These are phyloP conservation scores for Agonopterix arenella DNA, from an alignment of 2,888 invertebrate genomes.

Conservation along the genomic window DNA sequence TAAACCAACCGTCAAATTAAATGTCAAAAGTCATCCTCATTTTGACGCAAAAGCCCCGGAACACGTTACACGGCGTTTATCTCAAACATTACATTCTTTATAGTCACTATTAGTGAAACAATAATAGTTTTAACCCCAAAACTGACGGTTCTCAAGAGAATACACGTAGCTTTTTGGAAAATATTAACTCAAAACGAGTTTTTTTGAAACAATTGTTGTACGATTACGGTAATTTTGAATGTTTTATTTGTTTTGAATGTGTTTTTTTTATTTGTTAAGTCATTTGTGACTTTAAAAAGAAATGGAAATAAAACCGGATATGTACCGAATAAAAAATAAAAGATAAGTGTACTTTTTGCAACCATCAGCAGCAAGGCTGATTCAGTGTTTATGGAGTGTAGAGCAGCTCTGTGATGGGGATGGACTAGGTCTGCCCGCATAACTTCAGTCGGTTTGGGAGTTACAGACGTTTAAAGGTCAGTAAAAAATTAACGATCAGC, in stretches of 20 bases:
- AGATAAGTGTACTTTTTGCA: too few relatives aligned
- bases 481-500: too few relatives aligned
- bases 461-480: too few relatives aligned
- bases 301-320: too few relatives aligned
- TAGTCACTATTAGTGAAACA: constrained; percentile 27
- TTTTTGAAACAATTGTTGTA: constrained; percentile 1
- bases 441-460: too few relatives aligned
- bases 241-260: constrained; percentile 1
- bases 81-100: constrained; percentile 21
- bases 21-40: constrained; percentile 37
- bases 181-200: constrained; percentile 14
- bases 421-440: too few relatives aligned
- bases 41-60: constrained; percentile 32
- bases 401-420: too few relatives aligned
- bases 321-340: too few relatives aligned
- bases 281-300: too few relatives aligned
- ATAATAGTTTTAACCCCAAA: constrained; percentile 18
- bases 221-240: constrained; percentile 3
- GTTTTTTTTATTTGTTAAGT: neutral
- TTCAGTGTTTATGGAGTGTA: too few relatives aligned
- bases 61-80: constrained; percentile 31
- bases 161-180: constrained; percentile 10
- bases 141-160: constrained; percentile 30
- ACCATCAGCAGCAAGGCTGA: too few relatives aligned
- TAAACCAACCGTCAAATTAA: constrained; percentile 17